Percentiles rank a stretch among this genome's conserved stretches.
Conservation (phyloP, 2,888 invertebrate species). For the Lasioglossum pauxillum region DNA sequence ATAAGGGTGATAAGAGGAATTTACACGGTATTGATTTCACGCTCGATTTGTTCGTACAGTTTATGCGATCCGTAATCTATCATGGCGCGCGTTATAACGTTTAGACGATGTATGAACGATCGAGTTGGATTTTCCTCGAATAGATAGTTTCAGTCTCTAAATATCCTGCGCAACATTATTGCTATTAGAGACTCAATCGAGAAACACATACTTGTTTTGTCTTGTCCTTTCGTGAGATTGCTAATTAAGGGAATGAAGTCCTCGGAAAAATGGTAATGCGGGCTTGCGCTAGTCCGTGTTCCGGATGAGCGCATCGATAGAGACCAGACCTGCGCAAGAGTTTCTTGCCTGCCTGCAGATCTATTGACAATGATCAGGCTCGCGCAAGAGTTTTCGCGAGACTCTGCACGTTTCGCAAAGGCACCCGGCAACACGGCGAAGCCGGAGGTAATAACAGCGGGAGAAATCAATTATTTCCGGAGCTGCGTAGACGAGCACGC, state of each 20-base stretch:
- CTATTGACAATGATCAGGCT: not conserved
- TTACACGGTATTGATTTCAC: not conserved
- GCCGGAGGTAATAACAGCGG: constrained; percentile 18
- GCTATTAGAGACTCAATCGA: not conserved
- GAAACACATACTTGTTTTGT: not conserved
- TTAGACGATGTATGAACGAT: not conserved
- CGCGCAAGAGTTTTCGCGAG: not conserved
- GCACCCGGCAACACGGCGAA: not conserved
- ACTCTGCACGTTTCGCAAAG: not conserved
- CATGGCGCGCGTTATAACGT: not conserved
- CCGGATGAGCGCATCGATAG: not conserved
- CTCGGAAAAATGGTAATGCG: not conserved
- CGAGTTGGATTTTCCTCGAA: not conserved
- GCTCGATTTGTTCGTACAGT: not conserved
- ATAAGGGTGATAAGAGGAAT: not conserved
- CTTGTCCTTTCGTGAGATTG: not conserved
- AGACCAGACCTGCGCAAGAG: not conserved
- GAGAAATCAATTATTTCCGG: constrained; percentile 38
- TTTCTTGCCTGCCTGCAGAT: not conserved
- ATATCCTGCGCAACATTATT: not conserved
- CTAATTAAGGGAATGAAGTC: not conserved
- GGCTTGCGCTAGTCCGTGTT: not conserved
- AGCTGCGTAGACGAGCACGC: not conserved
- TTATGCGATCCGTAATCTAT: constrained; percentile 1
- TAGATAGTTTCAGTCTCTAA: not conserved